phyloP scores from a whole-genome alignment of 2,888 invertebrate species.

The Drosophila setosimentum region DNA sequence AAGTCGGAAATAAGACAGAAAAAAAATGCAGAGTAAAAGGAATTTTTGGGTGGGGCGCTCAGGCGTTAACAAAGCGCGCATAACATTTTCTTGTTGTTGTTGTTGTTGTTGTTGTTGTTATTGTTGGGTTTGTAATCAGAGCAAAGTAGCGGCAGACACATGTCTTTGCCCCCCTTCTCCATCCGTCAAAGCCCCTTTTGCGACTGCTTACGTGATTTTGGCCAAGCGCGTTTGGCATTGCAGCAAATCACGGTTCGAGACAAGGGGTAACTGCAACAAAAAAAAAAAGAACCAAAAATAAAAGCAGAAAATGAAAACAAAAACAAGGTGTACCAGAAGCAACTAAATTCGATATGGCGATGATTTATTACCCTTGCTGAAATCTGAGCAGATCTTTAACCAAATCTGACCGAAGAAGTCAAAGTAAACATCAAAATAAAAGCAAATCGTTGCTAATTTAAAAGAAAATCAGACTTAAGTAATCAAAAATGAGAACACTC shows the following conservation, averaged over 20 bases:
- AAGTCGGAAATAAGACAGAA: background rate
- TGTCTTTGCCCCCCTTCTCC: constrained; percentile 17
- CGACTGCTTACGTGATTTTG: constrained; percentile 69
- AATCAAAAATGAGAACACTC: background rate
- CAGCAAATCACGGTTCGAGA: constrained; percentile 54
- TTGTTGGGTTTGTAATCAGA: constrained; percentile 72
- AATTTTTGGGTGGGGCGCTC: constrained; percentile 31
- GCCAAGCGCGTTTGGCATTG: constrained; percentile 41
- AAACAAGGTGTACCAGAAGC: background rate
- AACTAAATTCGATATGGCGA: background rate
- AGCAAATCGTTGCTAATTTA: background rate
- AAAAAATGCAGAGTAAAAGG: constrained; percentile 12
- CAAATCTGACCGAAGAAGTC: background rate
- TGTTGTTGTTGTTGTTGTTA: background rate
- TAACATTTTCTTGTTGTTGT: constrained; percentile 27
- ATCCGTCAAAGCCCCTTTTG: background rate
- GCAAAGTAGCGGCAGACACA: constrained; percentile 68
- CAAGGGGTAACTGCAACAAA: constrained; percentile 28
- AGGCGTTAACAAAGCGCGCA: constrained; percentile 67
- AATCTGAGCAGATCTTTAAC: background rate
- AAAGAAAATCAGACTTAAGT: background rate
- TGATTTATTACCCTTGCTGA: constrained; percentile 5
- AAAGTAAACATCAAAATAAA: background rate
- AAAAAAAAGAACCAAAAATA: constrained; percentile 9
- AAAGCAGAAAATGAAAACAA: constrained; percentile 7